phyloP scores from a whole-genome alignment of 2,113 vertebrate species.

The Plecturocebus donacophilus region DNA sequence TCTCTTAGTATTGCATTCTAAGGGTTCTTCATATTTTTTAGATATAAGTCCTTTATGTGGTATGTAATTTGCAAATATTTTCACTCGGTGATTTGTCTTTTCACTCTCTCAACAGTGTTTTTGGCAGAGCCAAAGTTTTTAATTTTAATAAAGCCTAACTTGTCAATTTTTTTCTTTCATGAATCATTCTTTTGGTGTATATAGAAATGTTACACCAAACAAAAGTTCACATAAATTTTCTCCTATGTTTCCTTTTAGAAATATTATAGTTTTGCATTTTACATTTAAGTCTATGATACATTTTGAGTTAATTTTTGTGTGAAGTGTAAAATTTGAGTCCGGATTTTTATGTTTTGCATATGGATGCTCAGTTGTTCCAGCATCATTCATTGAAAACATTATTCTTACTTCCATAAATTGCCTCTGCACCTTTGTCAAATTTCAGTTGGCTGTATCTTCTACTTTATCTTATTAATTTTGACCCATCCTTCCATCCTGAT shows the following conservation, averaged over 20 bases:
- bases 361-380: not conserved
- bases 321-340: not conserved
- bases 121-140: not conserved
- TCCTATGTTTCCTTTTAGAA: not conserved
- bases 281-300: not conserved
- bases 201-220: not conserved
- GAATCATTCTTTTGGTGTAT: not conserved
- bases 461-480: constrained; percentile 10
- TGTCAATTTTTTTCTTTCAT: not conserved
- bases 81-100: not conserved
- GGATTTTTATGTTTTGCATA: not conserved
- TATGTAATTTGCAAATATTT: not conserved
- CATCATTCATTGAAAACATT: not conserved
- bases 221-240: not conserved
- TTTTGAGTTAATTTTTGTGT: not conserved
- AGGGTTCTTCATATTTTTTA: not conserved
- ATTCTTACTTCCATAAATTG: not conserved
- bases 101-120: not conserved
- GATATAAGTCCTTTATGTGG: not conserved
- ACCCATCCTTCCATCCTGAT: not conserved
- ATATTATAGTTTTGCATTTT: not conserved
- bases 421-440: not conserved
- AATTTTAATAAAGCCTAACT: not conserved
- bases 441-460: not conserved
- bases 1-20: not conserved